Conservation (phyloP, 2,113 vertebrate genomes). For the Panthera uncia region DNA sequence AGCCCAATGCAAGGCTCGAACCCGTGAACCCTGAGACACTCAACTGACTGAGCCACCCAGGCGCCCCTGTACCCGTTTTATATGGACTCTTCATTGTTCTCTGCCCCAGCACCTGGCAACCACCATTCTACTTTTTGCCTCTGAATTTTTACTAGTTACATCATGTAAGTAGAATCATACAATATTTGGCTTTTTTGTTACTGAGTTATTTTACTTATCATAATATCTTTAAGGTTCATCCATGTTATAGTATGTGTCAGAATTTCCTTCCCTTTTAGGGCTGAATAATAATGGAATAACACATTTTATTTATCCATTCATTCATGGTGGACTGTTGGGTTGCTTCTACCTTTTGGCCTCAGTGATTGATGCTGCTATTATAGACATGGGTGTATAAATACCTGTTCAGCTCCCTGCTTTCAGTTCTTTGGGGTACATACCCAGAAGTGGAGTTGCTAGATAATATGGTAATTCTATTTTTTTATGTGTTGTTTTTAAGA, state of each 20-base stretch:
- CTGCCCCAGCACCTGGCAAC: not conserved
- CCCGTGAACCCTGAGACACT: too few relatives aligned
- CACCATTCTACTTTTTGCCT: not conserved
- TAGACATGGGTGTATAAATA: not conserved
- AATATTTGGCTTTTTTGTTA: not conserved
- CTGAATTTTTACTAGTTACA: not conserved
- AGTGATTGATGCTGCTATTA: not conserved
- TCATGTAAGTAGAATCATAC: not conserved
- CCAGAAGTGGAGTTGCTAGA: not conserved
- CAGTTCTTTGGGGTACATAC: constrained; percentile 7
- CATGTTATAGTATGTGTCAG: not conserved
- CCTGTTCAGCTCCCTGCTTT: not conserved
- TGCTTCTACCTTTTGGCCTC: not conserved
- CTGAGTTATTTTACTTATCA: not conserved
- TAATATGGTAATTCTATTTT: not conserved
- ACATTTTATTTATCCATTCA: not conserved
- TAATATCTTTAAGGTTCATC: not conserved
- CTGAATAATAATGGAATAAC: not conserved
- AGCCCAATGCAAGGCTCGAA: too few relatives aligned
- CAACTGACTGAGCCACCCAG: too few relatives aligned
- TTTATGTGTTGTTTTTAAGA: not conserved
- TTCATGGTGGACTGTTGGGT: not conserved
- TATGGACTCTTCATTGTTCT: not conserved
- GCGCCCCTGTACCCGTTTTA: not conserved
- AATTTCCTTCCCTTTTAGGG: not conserved